These are phyloP conservation scores for Sarcophaga caerulescens DNA, from an alignment of 2,888 invertebrate genomes.

Conservation along the genomic window DNA sequence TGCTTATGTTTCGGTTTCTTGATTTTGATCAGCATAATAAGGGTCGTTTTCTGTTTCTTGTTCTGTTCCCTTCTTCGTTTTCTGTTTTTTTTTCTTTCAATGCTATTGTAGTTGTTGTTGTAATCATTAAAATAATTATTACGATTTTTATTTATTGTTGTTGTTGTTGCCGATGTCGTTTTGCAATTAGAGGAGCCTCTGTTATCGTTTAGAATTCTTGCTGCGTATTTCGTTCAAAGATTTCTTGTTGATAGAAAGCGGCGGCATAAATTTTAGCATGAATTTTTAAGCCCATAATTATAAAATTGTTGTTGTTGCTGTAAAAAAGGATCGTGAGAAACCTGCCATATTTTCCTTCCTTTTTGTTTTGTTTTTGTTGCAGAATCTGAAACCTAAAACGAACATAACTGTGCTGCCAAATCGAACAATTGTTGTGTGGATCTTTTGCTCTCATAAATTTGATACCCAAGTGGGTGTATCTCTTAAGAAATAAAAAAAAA, in stretches of 20 bases:
- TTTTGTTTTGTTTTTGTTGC: no score
- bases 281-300: slow-evolving; percentile 63
- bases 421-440: slow-evolving; percentile 22
- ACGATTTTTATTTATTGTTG: no score
- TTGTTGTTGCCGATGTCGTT: slow-evolving; percentile 51
- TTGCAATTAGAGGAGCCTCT: slow-evolving; percentile 66
- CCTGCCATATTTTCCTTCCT: slow-evolving; percentile 51
- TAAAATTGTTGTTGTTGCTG: not conserved
- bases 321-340: slow-evolving; percentile 65
- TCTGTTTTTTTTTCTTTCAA: no score
- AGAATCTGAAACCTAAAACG: slow-evolving; percentile 24
- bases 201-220: slow-evolving; percentile 48
- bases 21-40: slow-evolving; percentile 40
- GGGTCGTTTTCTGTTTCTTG: slow-evolving; percentile 50
- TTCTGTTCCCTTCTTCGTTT: no score
- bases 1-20: slow-evolving; percentile 12
- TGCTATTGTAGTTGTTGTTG: slow-evolving; percentile 7
- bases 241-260: no score
- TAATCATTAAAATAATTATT: slow-evolving; percentile 33
- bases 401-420: slow-evolving; percentile 45
- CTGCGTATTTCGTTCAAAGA: slow-evolving; percentile 59
- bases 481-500: not conserved
- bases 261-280: slow-evolving; percentile 33
- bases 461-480: slow-evolving; percentile 58
- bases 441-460: slow-evolving; percentile 28